Conservation (phyloP, 2,797 vertebrate species). For the Microctenopoma steveboyesi region DNA sequence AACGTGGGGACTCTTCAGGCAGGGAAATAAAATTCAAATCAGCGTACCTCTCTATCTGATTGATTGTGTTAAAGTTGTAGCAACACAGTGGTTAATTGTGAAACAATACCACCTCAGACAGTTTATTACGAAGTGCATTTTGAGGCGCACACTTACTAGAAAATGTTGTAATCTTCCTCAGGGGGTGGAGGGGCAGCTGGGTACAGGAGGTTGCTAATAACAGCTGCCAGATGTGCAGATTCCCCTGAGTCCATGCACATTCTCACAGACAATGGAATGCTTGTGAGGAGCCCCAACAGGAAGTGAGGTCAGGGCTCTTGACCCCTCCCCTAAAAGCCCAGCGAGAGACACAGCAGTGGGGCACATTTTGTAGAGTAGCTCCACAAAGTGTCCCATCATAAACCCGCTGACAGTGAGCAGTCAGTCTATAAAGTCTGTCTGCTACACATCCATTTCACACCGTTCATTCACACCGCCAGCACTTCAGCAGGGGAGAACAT, state of each 20-base stretch:
- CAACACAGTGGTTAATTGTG: conserved; percentile 16
- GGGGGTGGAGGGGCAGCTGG: conserved; percentile 23
- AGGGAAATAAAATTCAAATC: neutral
- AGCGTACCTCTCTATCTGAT: neutral
- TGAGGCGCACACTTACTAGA: conserved; percentile 60
- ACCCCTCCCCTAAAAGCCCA: conserved; percentile 77
- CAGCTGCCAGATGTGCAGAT: conserved; percentile 87
- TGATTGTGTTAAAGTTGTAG: neutral
- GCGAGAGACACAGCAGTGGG: conserved; percentile 63
- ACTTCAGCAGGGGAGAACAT: conserved; percentile 13
- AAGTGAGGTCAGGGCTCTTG: conserved; percentile 86
- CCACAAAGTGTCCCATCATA: conserved; percentile 69
- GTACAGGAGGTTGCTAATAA: conserved; percentile 78
- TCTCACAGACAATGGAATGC: conserved; percentile 89
- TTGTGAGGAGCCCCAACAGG: conserved; percentile 85
- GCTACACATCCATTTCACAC: conserved; percentile 35
- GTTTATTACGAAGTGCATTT: conserved; percentile 60
- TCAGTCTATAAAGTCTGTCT: conserved; percentile 65
- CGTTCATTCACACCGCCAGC: conserved; percentile 33
- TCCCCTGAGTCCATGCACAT: conserved; percentile 81
- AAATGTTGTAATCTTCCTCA: conserved; percentile 59
- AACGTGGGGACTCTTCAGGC: neutral
- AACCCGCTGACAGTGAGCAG: conserved; percentile 56
- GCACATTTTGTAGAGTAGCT: conserved; percentile 50
- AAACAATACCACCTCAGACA: conserved; percentile 43